Base-by-base conservation (phyloP, 2,113 vertebrate genomes). In the Megalops atlanticus region DNA sequence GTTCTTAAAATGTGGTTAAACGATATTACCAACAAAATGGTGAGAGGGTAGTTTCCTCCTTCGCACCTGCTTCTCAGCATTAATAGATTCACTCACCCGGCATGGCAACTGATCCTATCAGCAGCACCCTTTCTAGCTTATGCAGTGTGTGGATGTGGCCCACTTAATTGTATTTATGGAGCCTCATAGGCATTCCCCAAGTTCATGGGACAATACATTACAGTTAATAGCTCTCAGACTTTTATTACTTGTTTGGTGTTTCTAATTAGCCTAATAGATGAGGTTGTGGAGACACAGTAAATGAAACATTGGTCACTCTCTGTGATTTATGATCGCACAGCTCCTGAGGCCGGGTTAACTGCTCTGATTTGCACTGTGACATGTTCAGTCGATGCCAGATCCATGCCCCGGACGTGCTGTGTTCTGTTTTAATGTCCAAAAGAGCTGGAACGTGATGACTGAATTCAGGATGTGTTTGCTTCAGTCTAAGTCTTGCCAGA, bases 241-340 rank as follows among this genome's bases (percentile, higher is more conserved):
- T 71, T 24, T 79, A 79, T 79, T 70, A 70, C 64, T 24, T 70
- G 77, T 43, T 41, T 45, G 27, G 64, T 70, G 77, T 79, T 70
- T 79, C 58, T 68, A 79, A 70, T 79, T 45, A 79, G 58, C 24
- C n/a, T 31, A 70, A 79, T 70, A 71, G 77, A 58, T 79, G 58
- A 27, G 58, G 27, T 69, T 43, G 38, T 10, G 38, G 58, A 69
- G 24, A 38, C 18, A n/a, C 38, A 43, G 54, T 43, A 70, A 40
- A 79, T 69, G 77, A 0, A 69, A 15, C 21, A 58, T 38, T 70
- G n/a, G 64, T 45, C 58, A 64, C 52, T 78, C 77, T 41, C 16
- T n/a, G 12, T 40, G 39, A 54, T 69, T n/a, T 68, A 18, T 15
- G 52, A 18, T 41, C 43, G 39, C 36, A 41, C 54, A 24, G 1